phyloP scores from a whole-genome alignment of 2,113 vertebrate genomes.

The Hirundichthys speculiger region DNA sequence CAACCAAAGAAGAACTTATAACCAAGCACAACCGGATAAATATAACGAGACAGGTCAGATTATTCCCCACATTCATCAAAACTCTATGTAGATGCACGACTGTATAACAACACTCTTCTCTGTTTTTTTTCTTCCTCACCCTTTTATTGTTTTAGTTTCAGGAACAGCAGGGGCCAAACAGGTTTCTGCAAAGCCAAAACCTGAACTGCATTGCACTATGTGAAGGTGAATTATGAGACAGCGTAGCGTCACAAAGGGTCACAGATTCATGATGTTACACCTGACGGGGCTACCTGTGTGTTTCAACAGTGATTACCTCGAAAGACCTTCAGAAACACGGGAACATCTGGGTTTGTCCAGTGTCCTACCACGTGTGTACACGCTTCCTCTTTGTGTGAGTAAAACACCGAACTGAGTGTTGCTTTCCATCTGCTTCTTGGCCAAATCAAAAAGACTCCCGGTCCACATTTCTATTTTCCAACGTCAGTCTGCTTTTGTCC shows the following conservation, averaged over 20 bases:
- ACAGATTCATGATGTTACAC: neutral
- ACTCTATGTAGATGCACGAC: neutral
- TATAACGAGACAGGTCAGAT: conserved; percentile 88
- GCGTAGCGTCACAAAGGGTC: neutral
- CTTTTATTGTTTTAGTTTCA: conserved; percentile 51
- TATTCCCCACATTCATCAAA: neutral
- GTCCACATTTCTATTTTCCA: neutral
- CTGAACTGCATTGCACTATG: conserved; percentile 97
- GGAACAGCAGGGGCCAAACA: conserved; percentile 86
- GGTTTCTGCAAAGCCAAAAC: conserved; percentile 94
- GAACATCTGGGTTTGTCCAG: conserved; percentile 96
- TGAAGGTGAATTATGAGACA: conserved; percentile 83
- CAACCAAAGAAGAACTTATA: conserved; percentile 91
- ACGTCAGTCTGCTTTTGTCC: conserved; percentile 15
- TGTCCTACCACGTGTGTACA: conserved; percentile 94
- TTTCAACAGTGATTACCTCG: conserved; percentile 91
- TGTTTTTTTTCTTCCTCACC: conserved; percentile 1
- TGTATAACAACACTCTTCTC: neutral
- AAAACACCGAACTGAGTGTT: neutral
- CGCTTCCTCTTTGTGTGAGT: conserved; percentile 99
- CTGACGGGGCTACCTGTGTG: neutral
- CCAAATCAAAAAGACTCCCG: neutral
- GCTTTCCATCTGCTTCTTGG: neutral
- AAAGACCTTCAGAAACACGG: conserved; percentile 95
- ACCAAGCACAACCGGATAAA: conserved; percentile 90